These are phyloP conservation scores for Theocolax elegans DNA, from an alignment of 1,140 invertebrate species.

Conservation along the genomic window DNA sequence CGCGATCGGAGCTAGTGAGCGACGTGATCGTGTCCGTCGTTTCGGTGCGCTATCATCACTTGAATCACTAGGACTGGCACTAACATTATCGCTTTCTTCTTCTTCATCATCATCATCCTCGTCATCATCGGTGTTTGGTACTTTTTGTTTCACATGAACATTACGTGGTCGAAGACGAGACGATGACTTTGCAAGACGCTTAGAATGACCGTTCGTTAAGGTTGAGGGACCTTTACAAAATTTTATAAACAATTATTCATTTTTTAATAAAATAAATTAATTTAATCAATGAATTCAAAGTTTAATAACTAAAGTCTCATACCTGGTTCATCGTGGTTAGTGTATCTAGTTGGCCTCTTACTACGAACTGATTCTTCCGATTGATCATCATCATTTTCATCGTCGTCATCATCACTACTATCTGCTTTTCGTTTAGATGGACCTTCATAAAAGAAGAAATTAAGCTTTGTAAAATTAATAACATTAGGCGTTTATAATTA, in stretches of 20 bases:
- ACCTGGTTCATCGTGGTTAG: slow-evolving; percentile 49
- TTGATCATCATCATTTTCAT: slow-evolving; percentile 51
- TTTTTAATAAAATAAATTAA: slow-evolving; percentile 20
- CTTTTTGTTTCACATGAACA: slow-evolving; percentile 36
- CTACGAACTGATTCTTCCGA: slow-evolving; percentile 29
- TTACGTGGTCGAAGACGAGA: slow-evolving; percentile 52
- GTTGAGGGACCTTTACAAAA: slow-evolving; percentile 57
- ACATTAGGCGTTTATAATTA: not conserved
- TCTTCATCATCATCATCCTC: slow-evolving; percentile 47
- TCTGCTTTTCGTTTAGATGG: slow-evolving; percentile 50
- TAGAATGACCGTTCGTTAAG: slow-evolving; percentile 59
- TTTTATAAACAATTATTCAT: not conserved
- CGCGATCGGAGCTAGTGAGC: not conserved
- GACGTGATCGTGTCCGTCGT: slow-evolving; percentile 52
- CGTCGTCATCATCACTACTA: slow-evolving; percentile 47
- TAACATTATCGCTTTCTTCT: slow-evolving; percentile 20
- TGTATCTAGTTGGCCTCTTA: slow-evolving; percentile 38
- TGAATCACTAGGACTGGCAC: slow-evolving; percentile 51
- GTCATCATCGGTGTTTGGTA: slow-evolving; percentile 39
- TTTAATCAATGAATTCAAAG: too few relatives aligned
- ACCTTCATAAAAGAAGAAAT: slow-evolving; percentile 44
- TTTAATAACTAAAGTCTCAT: slow-evolving; percentile 18
- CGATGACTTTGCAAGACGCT: slow-evolving; percentile 47
- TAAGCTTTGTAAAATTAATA: not conserved
- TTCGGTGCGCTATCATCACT: slow-evolving; percentile 58